A percentile compares a stretch with the other conserved stretches of the same genome.
phyloP scores from a whole-genome alignment of 53 echinoderm and acorn worm genomes.

The Luidia sarsii region DNA sequence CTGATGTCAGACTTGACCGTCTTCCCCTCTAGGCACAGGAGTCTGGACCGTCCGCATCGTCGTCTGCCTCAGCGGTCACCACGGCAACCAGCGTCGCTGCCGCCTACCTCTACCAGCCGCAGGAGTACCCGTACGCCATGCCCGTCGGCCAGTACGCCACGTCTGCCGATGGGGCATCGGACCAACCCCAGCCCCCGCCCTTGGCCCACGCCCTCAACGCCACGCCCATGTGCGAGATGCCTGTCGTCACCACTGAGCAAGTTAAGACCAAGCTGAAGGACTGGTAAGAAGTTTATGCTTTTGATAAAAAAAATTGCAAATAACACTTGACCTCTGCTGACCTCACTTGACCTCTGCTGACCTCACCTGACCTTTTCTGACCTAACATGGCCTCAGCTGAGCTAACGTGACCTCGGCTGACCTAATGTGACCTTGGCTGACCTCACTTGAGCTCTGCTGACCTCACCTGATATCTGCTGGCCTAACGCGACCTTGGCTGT shows the following conservation, averaged over 20 bases:
- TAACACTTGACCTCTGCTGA: no score
- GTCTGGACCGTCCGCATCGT: no score
- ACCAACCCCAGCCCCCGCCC: constrained; percentile 27
- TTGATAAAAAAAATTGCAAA: no score
- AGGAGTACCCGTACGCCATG: constrained; percentile 67
- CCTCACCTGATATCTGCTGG: no score
- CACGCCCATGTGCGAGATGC: constrained; percentile 69
- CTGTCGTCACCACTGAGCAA: constrained; percentile 68
- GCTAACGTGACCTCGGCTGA: no score
- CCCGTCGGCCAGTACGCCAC: constrained; percentile 52
- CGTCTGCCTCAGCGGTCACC: constrained; percentile 7
- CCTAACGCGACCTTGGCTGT: no score
- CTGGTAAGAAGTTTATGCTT: constrained; percentile 63
- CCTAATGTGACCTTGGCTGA: no score
- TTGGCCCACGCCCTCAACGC: constrained; percentile 55
- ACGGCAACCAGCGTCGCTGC: constrained; percentile 50
- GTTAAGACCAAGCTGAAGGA: constrained; percentile 82
- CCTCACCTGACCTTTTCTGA: no score
- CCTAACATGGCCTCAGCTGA: no score
- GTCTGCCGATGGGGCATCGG: constrained; percentile 24
- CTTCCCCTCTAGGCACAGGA: constrained; percentile 42
- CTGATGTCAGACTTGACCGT: not conserved
- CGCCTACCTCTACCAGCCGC: constrained; percentile 62
- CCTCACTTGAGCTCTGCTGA: no score
- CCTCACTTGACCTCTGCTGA: no score